Percentiles rank a stretch among this genome's conserved stretches.
These are phyloP conservation scores for Elysia crispata DNA, from an alignment of 2,888 invertebrate genomes.

Conservation along the genomic window DNA sequence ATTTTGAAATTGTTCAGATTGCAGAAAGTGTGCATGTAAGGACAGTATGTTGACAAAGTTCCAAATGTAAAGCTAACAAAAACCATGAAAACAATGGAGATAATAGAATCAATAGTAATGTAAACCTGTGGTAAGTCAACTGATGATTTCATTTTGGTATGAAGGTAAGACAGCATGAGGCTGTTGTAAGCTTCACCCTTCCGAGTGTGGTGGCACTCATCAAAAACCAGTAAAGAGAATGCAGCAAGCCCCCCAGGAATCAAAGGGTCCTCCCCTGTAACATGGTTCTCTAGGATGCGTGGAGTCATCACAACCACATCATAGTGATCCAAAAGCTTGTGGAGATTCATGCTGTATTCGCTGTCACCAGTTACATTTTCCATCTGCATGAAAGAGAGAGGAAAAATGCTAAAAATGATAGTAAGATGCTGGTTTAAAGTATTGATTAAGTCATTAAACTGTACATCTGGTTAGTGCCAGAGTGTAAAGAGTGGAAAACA, in stretches of 20 bases:
- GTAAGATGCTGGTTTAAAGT: not conserved
- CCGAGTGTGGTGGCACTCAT: constrained; percentile 63
- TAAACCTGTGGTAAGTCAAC: constrained; percentile 40
- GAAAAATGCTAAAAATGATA: not conserved
- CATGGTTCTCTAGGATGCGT: constrained; percentile 69
- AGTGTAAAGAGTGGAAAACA: too few relatives aligned
- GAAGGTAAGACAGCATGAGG: constrained; percentile 54
- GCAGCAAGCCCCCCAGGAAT: constrained; percentile 47
- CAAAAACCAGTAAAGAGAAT: constrained; percentile 57
- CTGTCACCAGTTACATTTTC: constrained; percentile 51
- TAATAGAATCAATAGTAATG: too few relatives aligned
- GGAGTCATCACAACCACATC: constrained; percentile 72
- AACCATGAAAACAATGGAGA: too few relatives aligned
- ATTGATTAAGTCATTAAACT: not conserved
- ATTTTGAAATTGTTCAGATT: too few relatives aligned
- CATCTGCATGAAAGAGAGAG: not conserved
- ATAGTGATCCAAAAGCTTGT: constrained; percentile 49
- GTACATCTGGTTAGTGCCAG: too few relatives aligned
- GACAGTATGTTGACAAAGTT: too few relatives aligned
- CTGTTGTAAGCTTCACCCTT: constrained; percentile 61
- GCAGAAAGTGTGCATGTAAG: too few relatives aligned
- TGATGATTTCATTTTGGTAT: constrained; percentile 24
- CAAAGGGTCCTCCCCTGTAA: constrained; percentile 29
- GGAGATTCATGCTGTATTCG: constrained; percentile 50
- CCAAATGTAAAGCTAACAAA: too few relatives aligned